Percentiles rank a stretch among this genome's conserved stretches.
phyloP scores from a whole-genome alignment of 2,113 vertebrate genomes.

The Ammodytes dubius region DNA sequence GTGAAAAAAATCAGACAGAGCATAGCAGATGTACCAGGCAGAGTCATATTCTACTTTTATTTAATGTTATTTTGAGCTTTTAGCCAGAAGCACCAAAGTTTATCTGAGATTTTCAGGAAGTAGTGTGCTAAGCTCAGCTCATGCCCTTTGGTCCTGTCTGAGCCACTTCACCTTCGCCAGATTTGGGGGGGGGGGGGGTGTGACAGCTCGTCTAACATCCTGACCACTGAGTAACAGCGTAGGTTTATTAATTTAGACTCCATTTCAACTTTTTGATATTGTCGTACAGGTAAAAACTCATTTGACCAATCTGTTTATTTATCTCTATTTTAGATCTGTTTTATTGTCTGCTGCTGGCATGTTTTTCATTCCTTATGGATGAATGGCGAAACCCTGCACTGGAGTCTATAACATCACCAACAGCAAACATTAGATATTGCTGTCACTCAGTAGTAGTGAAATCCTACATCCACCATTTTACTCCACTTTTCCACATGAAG shows the following conservation, averaged over 20 bases:
- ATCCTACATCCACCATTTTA: background rate
- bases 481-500: background rate
- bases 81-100: background rate
- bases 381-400: background rate
- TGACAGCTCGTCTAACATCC: conserved; percentile 8
- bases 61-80: background rate
- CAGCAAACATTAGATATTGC: background rate
- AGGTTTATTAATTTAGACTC: background rate
- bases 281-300: background rate
- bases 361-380: background rate
- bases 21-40: background rate
- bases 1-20: background rate
- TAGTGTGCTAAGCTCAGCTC: background rate
- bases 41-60: background rate
- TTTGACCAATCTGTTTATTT: background rate
- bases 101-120: background rate
- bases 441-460: background rate
- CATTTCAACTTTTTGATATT: background rate
- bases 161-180: conserved; percentile 5
- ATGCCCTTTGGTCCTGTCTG: conserved; percentile 47
- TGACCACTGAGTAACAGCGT: conserved; percentile 8
- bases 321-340: too few relatives aligned
- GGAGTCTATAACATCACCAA: background rate
- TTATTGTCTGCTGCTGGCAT: background rate
- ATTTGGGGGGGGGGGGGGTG: conserved; percentile 12